A percentile compares a stretch with the other conserved stretches of the same genome.
phyloP scores from a whole-genome alignment of 2,797 vertebrate species.

The Fundulus diaphanus region DNA sequence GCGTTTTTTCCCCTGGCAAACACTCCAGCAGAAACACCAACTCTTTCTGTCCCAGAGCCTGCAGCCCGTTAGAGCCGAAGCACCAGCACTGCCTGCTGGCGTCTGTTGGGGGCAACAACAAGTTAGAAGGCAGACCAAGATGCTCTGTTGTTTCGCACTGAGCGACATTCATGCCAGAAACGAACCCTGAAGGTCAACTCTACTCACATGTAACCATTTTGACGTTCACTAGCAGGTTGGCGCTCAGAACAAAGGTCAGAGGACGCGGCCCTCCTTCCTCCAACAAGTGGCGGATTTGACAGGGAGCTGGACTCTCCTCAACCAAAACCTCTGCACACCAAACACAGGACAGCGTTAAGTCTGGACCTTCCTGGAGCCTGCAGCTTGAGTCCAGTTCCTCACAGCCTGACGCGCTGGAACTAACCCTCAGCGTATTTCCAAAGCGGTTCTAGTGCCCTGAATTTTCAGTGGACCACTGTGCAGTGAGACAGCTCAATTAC shows the following conservation, averaged over 20 bases:
- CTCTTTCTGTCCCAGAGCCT: conserved; percentile 93
- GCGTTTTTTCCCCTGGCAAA: conserved; percentile 86
- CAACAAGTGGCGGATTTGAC: conserved; percentile 85
- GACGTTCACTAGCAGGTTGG: conserved; percentile 92
- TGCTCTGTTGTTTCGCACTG: background rate
- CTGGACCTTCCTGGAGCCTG: background rate
- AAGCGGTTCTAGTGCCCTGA: too few species aligned
- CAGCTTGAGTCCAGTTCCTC: too few species aligned
- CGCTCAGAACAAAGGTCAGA: conserved; percentile 91
- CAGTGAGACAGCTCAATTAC: too few species aligned
- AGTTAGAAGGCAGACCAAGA: background rate
- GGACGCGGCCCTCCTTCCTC: conserved; percentile 83
- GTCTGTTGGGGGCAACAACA: conserved; percentile 72
- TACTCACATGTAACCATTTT: conserved; percentile 91
- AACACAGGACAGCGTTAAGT: conserved; percentile 21
- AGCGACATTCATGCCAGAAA: background rate
- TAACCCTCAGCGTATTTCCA: too few species aligned
- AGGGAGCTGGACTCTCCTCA: conserved; percentile 86
- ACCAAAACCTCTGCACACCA: conserved; percentile 80
- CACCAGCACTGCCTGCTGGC: conserved; percentile 89
- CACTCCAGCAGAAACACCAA: conserved; percentile 88
- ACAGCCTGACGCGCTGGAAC: too few species aligned
- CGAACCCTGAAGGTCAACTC: background rate
- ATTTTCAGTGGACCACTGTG: too few species aligned
- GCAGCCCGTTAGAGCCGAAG: conserved; percentile 92